Base-by-base conservation (phyloP, 2,797 vertebrate genomes). In the Chaenodraco wilsoni region DNA sequence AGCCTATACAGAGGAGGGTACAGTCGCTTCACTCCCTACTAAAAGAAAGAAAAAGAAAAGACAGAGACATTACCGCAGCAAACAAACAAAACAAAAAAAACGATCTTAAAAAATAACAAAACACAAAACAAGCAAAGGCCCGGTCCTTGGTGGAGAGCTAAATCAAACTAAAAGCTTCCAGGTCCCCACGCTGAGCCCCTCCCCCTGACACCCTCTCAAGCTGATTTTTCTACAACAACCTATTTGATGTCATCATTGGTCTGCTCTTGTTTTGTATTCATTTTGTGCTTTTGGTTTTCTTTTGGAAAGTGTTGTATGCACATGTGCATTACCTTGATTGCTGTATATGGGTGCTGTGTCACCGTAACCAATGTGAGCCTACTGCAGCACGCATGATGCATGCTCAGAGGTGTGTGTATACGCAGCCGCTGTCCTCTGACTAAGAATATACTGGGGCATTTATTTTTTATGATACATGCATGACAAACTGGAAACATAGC, bases 1-100 rank as follows among this genome's bases (percentile, higher is more conserved):
- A 96, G 96, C 96, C 97, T 98, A 93, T 97, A 97, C 96, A 96
- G 96, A 96, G 97, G 97, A 97, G 97, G 96, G 94, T 95, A 93
- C 96, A 96, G 95, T 95, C 96, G 96, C 96, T 97, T 97, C 95
- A 96, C 96, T 95, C 96, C 96, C 95, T 97, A 97, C 96, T 96
- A 96, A 93, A 91, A 83, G 88, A 95, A 95, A 95, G 93, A 93
- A 94, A 95, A 92, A 89, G 79, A 84, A 88, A 84, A 91, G 81
- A 92, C 93, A 88, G 79, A 92, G 88, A 93, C 94, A 90, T 91
- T 92, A 83, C 82, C 71, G 58, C 89, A 79, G 81, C 79, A 78
- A 82, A 86, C 71, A 87, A 79, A 82, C 54, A 83, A 76, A 84
- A 60, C 65, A 79, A 86, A 72, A 83, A 78, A 88, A 81, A 79